Conservation (phyloP, 2,888 invertebrate genomes). For the Drosophila peninsularis region DNA sequence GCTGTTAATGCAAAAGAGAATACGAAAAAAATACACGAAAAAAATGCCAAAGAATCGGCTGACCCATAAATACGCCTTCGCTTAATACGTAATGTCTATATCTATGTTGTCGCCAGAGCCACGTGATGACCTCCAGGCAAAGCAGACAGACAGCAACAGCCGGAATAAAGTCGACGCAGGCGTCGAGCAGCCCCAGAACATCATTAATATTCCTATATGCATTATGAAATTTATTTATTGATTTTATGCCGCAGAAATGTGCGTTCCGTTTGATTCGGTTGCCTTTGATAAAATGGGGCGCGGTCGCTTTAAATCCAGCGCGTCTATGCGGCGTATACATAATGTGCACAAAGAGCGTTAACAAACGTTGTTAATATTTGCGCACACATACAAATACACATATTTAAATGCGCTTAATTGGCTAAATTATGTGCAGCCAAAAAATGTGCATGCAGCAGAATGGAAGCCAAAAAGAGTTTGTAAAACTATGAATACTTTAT, state of each 20-base stretch:
- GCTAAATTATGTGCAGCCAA: conserved; percentile 53
- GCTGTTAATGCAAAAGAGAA: conserved; percentile 55
- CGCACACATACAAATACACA: conserved; percentile 4
- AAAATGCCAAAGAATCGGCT: conserved; percentile 46
- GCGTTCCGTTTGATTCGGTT: conserved; percentile 12
- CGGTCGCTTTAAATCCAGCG: conserved; percentile 27
- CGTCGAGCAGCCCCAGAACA: conserved; percentile 29
- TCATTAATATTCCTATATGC: conserved; percentile 58
- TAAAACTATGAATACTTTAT: conserved; percentile 3
- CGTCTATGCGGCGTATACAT: conserved; percentile 23
- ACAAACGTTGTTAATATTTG: conserved; percentile 43
- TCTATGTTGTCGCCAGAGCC: conserved; percentile 41
- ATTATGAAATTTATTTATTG: conserved; percentile 67
- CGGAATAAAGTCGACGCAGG: conserved; percentile 56
- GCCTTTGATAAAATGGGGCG: conserved; percentile 26
- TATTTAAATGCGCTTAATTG: conserved; percentile 58
- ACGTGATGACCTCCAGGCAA: conserved; percentile 42
- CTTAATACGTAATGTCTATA: conserved; percentile 53
- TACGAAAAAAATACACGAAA: neutral
- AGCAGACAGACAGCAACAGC: conserved; percentile 3
- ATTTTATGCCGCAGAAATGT: conserved; percentile 53
- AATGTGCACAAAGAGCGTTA: conserved; percentile 21
- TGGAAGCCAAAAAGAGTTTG: conserved; percentile 17
- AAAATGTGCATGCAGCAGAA: conserved; percentile 37
- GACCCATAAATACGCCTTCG: conserved; percentile 55